Evolutionary conservation across 2,113 vertebrate genomes (phyloP).

Genomic region (Ascaphus truei): DNA sequence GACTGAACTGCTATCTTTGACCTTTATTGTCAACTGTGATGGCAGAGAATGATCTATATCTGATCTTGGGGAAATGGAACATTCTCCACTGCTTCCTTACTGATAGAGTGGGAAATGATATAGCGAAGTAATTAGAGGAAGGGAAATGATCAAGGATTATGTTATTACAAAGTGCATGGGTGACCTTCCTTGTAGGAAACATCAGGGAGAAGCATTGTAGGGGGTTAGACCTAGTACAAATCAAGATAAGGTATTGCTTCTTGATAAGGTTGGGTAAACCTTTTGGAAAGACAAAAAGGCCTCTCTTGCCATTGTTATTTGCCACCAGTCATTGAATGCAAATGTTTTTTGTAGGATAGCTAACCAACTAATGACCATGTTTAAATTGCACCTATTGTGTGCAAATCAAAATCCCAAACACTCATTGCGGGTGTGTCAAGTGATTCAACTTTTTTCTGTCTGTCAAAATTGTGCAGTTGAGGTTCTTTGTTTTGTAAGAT

Average conservation of each 20-base stretch:
- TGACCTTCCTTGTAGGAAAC: conserved; percentile 15
- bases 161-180: not conserved
- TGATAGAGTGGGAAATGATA: not conserved
- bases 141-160: conserved; percentile 11
- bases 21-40: conserved; percentile 10
- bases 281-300: not conserved
- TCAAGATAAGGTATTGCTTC: not conserved
- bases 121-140: conserved; percentile 14
- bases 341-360: too few relatives aligned
- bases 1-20: too few relatives aligned
- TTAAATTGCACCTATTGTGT: too few relatives aligned
- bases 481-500: too few relatives aligned
- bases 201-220: not conserved
- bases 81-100: not conserved
- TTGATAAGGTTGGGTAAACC: not conserved
- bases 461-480: too few relatives aligned
- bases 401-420: too few relatives aligned
- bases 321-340: too few relatives aligned
- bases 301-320: too few relatives aligned
- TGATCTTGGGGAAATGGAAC: not conserved
- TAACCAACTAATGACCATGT: too few relatives aligned
- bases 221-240: not conserved
- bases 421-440: too few relatives aligned
- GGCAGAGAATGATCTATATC: conserved; percentile 17
- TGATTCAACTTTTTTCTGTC: too few relatives aligned